phyloP scores from a whole-genome alignment of 2,797 vertebrate genomes.

The Helostoma temminkii region DNA sequence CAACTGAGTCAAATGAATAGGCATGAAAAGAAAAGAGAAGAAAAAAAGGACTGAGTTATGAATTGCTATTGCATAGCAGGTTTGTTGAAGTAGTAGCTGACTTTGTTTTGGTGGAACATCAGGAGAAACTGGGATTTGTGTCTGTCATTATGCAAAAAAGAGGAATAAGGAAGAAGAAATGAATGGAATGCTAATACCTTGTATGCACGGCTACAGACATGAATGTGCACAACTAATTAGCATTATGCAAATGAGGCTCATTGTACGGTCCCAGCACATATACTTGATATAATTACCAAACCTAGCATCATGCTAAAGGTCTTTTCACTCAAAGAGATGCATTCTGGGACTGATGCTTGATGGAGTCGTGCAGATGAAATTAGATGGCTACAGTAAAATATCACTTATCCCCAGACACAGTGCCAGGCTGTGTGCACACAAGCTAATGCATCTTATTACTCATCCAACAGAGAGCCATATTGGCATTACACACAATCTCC shows the following conservation, averaged over 20 bases:
- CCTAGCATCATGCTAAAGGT: neutral
- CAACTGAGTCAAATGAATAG: too few relatives aligned
- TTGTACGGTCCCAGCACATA: neutral
- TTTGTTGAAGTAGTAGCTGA: too few relatives aligned
- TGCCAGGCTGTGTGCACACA: slow-evolving; percentile 47
- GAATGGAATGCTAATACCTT: neutral
- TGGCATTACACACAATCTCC: slow-evolving; percentile 44
- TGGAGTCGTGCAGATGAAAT: slow-evolving; percentile 18
- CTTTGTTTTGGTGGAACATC: too few relatives aligned
- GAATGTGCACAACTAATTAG: slow-evolving; percentile 9
- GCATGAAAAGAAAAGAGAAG: too few relatives aligned
- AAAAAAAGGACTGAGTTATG: too few relatives aligned
- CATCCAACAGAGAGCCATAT: slow-evolving; percentile 48
- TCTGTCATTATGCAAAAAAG: too few relatives aligned
- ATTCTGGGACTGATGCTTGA: slow-evolving; percentile 2
- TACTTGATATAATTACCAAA: slow-evolving; percentile 10
- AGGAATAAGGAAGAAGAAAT: neutral
- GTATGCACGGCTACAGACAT: neutral
- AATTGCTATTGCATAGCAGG: too few relatives aligned
- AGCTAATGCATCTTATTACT: slow-evolving; percentile 61
- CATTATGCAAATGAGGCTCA: slow-evolving; percentile 1
- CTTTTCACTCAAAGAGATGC: slow-evolving; percentile 2
- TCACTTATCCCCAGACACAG: slow-evolving; percentile 18
- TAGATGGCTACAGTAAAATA: slow-evolving; percentile 16
- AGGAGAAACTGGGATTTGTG: too few relatives aligned